Conservation (phyloP, 23 tunicate species). For the Styela clava region DNA sequence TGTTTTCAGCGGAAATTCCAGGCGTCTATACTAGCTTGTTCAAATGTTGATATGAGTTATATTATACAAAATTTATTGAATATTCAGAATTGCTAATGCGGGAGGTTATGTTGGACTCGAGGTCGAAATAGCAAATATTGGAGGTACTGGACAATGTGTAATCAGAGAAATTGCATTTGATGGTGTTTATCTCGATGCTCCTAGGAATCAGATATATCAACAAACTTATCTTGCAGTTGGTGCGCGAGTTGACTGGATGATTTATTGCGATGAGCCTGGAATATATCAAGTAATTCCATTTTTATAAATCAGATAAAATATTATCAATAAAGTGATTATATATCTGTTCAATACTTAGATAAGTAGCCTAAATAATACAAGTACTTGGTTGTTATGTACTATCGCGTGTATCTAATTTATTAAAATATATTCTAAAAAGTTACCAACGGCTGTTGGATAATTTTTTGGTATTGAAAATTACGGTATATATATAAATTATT, state of each 20-base stretch:
- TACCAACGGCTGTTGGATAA: neutral
- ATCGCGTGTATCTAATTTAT: too few species aligned
- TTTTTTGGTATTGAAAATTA: neutral
- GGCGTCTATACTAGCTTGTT: too few species aligned
- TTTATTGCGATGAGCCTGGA: neutral
- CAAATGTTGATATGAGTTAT: too few species aligned
- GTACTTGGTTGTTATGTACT: too few species aligned
- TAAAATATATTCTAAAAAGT: too few species aligned
- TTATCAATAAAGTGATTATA: neutral
- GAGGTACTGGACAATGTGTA: neutral
- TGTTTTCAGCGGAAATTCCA: too few species aligned
- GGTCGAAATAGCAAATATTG: neutral
- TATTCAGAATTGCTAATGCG: conserved; percentile 7
- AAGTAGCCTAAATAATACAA: too few species aligned
- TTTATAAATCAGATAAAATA: neutral
- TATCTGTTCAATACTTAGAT: neutral
- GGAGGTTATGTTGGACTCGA: neutral
- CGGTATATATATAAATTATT: too few species aligned
- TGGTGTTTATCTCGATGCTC: neutral
- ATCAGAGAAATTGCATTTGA: conserved; percentile 3
- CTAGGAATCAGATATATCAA: neutral
- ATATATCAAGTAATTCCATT: neutral
- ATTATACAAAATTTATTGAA: too few species aligned
- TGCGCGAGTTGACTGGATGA: conserved; percentile 1
- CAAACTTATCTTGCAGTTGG: conserved; percentile 11